These are phyloP conservation scores for Naja naja DNA, from an alignment of 2,113 vertebrate species.

Conservation along the genomic window DNA sequence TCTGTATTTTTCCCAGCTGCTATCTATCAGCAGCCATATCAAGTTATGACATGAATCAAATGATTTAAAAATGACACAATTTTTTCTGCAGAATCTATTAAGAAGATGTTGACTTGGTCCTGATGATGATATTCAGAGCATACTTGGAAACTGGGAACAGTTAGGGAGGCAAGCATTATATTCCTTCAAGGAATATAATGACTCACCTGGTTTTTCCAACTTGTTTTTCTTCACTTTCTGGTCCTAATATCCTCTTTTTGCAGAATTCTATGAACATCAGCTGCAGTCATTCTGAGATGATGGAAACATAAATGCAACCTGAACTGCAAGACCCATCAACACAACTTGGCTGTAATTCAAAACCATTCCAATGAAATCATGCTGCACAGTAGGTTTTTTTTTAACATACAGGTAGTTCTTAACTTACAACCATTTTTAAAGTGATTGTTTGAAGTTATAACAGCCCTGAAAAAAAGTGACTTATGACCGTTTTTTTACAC, in stretches of 20 bases:
- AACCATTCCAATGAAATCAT: slow-evolving; percentile 46
- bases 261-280: slow-evolving; percentile 19
- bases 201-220: not conserved
- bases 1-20: not conserved
- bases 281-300: not conserved
- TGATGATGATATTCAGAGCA: not conserved
- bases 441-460: not conserved
- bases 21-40: not conserved
- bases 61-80: not conserved
- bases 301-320: not conserved
- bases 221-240: slow-evolving; percentile 9
- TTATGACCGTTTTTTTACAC: not conserved
- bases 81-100: not conserved
- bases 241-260: not conserved
- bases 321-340: slow-evolving; percentile 21
- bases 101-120: not conserved
- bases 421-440: not conserved
- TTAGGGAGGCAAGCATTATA: not conserved
- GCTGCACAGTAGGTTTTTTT: slow-evolving; percentile 8
- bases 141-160: not conserved
- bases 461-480: not conserved
- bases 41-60: not conserved
- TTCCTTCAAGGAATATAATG: slow-evolving; percentile 16
- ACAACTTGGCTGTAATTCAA: slow-evolving; percentile 19
- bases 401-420: not conserved